Percentiles rank a stretch among this genome's conserved stretches.
These are phyloP conservation scores for Coenonympha glycerion DNA, from an alignment of 2,888 invertebrate species.

Conservation along the genomic window DNA sequence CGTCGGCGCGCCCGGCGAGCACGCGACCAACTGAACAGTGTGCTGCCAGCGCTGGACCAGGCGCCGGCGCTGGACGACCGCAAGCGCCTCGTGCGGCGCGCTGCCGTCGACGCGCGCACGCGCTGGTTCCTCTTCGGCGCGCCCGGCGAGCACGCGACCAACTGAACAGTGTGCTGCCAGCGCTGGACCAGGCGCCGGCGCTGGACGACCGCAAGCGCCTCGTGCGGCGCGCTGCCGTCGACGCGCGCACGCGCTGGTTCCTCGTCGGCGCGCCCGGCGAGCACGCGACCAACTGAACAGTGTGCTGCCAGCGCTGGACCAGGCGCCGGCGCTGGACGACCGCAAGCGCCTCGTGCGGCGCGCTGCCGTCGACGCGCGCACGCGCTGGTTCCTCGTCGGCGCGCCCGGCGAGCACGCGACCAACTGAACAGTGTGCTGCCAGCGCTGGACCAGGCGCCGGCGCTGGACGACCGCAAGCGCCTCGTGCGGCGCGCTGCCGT, in stretches of 20 bases:
- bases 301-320: background rate
- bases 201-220: conserved; percentile 77
- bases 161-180: background rate
- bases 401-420: too few species aligned
- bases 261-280: conserved; percentile 76
- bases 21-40: conserved; percentile 34
- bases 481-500: too few species aligned
- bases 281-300: conserved; percentile 34
- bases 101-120: conserved; percentile 41
- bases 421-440: too few species aligned
- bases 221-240: conserved; percentile 86
- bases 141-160: conserved; percentile 63
- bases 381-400: too few species aligned
- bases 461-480: too few species aligned
- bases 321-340: background rate
- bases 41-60: background rate
- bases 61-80: background rate
- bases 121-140: conserved; percentile 84
- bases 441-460: too few species aligned
- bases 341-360: conserved; percentile 86
- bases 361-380: too few species aligned
- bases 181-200: conserved; percentile 32
- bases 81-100: background rate
- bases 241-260: too few species aligned
- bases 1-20: conserved; percentile 74